A percentile compares a stretch with the other conserved stretches of the same genome.
phyloP scores from a whole-genome alignment of 2,797 vertebrate species.

The Ctenochaetus hawaiiensis region DNA sequence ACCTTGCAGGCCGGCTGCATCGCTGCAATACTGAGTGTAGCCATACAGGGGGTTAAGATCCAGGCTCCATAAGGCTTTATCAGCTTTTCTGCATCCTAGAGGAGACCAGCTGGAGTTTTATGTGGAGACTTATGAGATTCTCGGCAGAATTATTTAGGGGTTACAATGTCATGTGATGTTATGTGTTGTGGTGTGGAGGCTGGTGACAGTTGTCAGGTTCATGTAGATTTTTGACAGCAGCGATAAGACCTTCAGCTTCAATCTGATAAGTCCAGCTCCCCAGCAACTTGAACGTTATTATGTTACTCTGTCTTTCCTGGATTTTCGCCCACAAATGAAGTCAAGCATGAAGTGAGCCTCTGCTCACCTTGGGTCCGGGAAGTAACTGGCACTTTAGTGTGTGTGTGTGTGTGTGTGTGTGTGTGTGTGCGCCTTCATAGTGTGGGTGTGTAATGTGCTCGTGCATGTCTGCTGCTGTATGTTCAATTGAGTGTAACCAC shows the following conservation, averaged over 20 bases:
- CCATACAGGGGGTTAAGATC: conserved; percentile 46
- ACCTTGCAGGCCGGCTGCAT: conserved; percentile 19
- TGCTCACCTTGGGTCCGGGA: conserved; percentile 31
- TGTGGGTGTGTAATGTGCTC: conserved; percentile 3
- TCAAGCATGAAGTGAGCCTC: background rate
- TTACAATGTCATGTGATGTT: conserved; percentile 29
- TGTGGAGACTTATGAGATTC: conserved; percentile 47
- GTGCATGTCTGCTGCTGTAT: conserved; percentile 12
- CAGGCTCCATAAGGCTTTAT: conserved; percentile 65
- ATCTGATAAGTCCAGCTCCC: conserved; percentile 21
- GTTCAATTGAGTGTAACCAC: conserved; percentile 37
- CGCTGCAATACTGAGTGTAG: conserved; percentile 8
- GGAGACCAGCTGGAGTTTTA: conserved; percentile 60
- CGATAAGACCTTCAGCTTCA: background rate
- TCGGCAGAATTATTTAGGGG: conserved; percentile 44
- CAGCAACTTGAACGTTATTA: conserved; percentile 3
- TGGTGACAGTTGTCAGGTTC: conserved; percentile 27
- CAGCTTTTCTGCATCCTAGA: conserved; percentile 60
- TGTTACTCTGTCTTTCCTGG: conserved; percentile 40
- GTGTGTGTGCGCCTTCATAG: background rate
- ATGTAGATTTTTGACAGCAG: conserved; percentile 9
- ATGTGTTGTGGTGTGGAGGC: conserved; percentile 5
- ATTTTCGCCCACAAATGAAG: conserved; percentile 15
- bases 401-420: background rate
- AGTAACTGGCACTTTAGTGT: conserved; percentile 16